A percentile compares a stretch with the other conserved stretches of the same genome.
Evolutionary conservation across 2,113 vertebrate species (phyloP).

Genomic region (Nestor notabilis): DNA sequence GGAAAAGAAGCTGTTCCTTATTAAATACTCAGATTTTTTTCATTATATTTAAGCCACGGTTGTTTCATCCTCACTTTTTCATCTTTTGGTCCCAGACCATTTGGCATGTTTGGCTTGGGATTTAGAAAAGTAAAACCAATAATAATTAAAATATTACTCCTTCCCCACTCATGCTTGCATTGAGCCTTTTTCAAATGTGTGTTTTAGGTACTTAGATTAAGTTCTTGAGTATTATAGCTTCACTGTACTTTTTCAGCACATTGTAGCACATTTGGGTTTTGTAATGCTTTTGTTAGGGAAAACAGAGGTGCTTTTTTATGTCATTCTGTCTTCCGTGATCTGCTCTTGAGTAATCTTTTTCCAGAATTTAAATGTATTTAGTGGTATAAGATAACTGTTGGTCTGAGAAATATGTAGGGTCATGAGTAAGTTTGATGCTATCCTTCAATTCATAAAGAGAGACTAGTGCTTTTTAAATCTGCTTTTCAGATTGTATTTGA

Average conservation of each 20-base stretch:
- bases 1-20: background rate
- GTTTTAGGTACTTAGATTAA: background rate
- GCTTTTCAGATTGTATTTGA: background rate
- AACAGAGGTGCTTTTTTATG: background rate
- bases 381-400: background rate
- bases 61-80: background rate
- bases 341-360: background rate
- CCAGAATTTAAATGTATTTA: background rate
- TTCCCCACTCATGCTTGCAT: background rate
- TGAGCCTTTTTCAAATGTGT: background rate
- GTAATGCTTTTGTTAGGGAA: background rate
- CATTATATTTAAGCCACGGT: background rate
- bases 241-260: background rate
- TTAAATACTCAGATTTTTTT: background rate
- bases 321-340: background rate
- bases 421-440: background rate
- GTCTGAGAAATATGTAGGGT: background rate
- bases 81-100: background rate
- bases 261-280: background rate
- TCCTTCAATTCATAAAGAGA: background rate
- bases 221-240: background rate
- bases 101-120: background rate
- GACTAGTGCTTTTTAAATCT: background rate
- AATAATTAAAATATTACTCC: background rate
- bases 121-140: background rate